A percentile compares a stretch with the other conserved stretches of the same genome.
Conservation (phyloP, 2,888 invertebrate genomes). For the Mamestra brassicae region DNA sequence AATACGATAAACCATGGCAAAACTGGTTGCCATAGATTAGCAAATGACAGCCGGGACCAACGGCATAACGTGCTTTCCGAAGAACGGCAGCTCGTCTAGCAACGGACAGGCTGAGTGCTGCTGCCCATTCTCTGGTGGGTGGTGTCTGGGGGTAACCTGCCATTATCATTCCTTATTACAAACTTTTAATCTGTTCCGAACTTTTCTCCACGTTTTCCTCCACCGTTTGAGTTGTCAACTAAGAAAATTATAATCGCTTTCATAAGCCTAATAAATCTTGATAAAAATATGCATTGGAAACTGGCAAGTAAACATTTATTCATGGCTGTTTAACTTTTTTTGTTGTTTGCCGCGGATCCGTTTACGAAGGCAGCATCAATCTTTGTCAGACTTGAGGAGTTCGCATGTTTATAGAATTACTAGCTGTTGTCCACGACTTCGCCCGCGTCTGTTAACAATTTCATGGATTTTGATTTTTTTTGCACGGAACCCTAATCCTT, state of each 20-base stretch:
- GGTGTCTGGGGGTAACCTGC: too few relatives aligned
- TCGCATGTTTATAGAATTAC: conserved; percentile 42
- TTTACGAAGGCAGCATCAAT: conserved; percentile 71
- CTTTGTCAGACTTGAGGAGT: conserved; percentile 70
- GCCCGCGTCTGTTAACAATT: too few relatives aligned
- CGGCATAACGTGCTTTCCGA: not conserved
- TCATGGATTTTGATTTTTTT: too few relatives aligned
- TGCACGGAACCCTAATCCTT: too few relatives aligned
- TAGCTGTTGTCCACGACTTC: too few relatives aligned
- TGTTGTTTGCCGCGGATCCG: conserved; percentile 62
- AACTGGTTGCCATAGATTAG: not conserved
- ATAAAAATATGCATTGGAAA: conserved; percentile 76
- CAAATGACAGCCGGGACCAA: not conserved
- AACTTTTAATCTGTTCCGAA: conserved; percentile 34
- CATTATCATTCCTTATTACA: not conserved
- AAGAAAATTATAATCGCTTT: conserved; percentile 36
- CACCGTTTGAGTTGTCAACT: conserved; percentile 37
- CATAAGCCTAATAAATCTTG: conserved; percentile 57
- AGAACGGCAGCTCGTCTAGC: too few relatives aligned
- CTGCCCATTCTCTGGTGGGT: too few relatives aligned
- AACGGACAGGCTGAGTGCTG: too few relatives aligned
- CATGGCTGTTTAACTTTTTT: conserved; percentile 75
- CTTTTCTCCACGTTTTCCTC: not conserved
- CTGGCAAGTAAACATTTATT: conserved; percentile 74
- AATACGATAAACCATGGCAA: too few relatives aligned